Base-by-base conservation (phyloP, 2,113 vertebrate species). In the Atlantisia rogersi region DNA sequence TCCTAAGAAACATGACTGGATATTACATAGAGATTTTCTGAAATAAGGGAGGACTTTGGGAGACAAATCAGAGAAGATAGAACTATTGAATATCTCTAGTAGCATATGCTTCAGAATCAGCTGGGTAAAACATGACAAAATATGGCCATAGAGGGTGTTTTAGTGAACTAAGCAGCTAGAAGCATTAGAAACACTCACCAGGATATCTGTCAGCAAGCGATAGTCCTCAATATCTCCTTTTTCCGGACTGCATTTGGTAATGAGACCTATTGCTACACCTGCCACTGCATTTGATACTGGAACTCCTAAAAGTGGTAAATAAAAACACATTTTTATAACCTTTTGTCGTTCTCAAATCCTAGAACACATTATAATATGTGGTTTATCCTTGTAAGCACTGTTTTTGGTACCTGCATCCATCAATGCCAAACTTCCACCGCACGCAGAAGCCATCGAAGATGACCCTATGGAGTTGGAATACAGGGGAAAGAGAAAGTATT, bases 391-490 rank as follows among this genome's bases (percentile, higher is more conserved):
- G 0, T 3, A 39, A 70, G 39, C 15, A 32, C 9, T 2, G 1
- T 12, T 22, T 58, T 83, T 71, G 75, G 74, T 98, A 99, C 99
- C 99, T 98, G 99, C 99, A 95, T 99, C 99, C 99, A 99, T 99
- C 58, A 99, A 97, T 10, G 99, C 99, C 68, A 99, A 97, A 96
- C 99, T 99, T 84, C 99, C 99, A 67, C 98, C 98, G 52, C 99
- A 99, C 1, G 98, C 99, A 79, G 99, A 99, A 14, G 99, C 99
- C 99, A 99, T 99, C 3, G 99, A 99, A 17, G 99, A 99, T 1
- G 99, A 99, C 21, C 99, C 99, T 99, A 82, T 28, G 26, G 88
- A 83, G 79, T 79, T 75, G 82, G 46, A 70, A 81, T 5, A 59
- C 1, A 12, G 26, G 25, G 19, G 44, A 5, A 80, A 63, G 42